phyloP scores from a whole-genome alignment of 2,113 vertebrate genomes.

The Poeciliopsis prolifica region DNA sequence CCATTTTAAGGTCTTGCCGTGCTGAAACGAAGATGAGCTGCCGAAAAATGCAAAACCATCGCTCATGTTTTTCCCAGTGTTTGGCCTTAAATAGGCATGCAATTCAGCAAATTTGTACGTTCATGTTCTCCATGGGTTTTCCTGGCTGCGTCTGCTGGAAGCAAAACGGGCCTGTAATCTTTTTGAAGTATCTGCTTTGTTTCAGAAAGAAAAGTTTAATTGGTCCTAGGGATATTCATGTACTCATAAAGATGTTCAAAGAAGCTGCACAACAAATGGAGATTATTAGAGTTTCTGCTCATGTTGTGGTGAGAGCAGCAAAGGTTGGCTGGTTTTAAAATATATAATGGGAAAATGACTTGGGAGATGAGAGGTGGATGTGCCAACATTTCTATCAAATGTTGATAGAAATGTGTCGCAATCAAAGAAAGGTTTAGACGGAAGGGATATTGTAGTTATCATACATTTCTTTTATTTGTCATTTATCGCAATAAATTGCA shows the following conservation, averaged over 20 bases:
- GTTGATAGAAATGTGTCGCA: slow-evolving; percentile 66
- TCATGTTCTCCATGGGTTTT: neutral
- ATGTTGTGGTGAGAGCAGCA: slow-evolving; percentile 14
- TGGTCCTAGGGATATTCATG: neutral
- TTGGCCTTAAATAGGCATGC: slow-evolving; percentile 18
- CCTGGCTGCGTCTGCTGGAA: neutral
- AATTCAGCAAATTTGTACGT: slow-evolving; percentile 12
- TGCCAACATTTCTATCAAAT: slow-evolving; percentile 69
- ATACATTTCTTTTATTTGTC: too few relatives aligned
- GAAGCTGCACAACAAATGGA: neutral
- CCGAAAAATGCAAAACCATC: slow-evolving; percentile 14
- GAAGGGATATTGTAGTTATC: too few relatives aligned
- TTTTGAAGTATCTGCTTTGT: slow-evolving; percentile 26
- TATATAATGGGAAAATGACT: slow-evolving; percentile 50
- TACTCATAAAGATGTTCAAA: slow-evolving; percentile 1
- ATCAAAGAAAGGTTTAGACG: slow-evolving; percentile 60
- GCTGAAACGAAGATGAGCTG: slow-evolving; percentile 21
- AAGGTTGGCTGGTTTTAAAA: slow-evolving; percentile 33
- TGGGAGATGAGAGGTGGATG: slow-evolving; percentile 42
- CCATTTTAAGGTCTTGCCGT: neutral
- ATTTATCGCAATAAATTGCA: too few relatives aligned
- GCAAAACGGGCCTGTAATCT: neutral
- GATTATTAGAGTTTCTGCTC: neutral
- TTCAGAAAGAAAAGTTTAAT: slow-evolving; percentile 2
- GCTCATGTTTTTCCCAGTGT: slow-evolving; percentile 21